Base-by-base conservation (phyloP, 64 coral and sea anemone genomes). In the Montipora foliosa region DNA sequence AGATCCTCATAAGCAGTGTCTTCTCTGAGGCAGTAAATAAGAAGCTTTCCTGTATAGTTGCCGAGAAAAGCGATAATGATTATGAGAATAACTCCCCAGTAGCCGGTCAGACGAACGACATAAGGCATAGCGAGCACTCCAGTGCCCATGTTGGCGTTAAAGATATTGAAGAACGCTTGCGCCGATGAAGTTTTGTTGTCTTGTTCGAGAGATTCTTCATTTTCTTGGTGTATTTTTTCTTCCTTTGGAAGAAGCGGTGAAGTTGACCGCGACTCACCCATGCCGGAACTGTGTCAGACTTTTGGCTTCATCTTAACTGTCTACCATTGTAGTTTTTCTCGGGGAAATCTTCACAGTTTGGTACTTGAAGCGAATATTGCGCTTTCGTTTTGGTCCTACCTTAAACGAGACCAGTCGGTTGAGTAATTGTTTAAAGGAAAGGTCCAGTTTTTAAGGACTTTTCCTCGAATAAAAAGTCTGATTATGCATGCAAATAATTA, bases 121-220 rank as follows among this genome's bases (percentile, higher is more conserved):
- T 98, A 98, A 7, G 96, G 96, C 93, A 92, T 95, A 9, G 96
- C 96, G 5, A 98, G 85, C 11, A 98, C 94, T 61, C 96, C 96
- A 8, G 96, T 98, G 7, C 96, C 96, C 96, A 98, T 98, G 59
- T 98, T 98, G 49, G 96, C 93, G 15, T 98, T 98, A 45, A 98
- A 98, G 78, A 98, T 98, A 67, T 98, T 98, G 90, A 98, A 98
- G 52, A 98, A 98, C 44, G 93, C 88, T 25, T 94, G 89, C 17
- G 94, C 81, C 46, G 96, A 98, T 66, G 92, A 91, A 2, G 93
- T 98, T 68, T 98, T 96, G 21, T 76, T 93, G 1, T 88, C 93
- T 12, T 78, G 64, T 49, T 95, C 79, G 13, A 83, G 53, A 11
- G 11, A 58, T 47, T 69, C 79, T 21, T 88, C 85, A 14, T 53